Evolutionary conservation across 2,888 invertebrate species (phyloP).

Genomic region (Lymantria monacha): DNA sequence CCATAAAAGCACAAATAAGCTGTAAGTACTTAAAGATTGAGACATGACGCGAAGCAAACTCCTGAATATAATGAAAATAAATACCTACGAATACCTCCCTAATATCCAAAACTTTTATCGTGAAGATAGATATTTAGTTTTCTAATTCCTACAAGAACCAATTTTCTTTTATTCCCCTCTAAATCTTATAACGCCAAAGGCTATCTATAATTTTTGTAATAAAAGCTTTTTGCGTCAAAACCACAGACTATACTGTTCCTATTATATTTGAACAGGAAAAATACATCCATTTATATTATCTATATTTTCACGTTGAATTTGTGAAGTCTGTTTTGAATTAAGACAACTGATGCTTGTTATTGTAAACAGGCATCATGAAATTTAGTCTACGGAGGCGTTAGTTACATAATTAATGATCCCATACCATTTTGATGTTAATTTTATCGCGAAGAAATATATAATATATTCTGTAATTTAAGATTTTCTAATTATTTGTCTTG

Average conservation of each 20-base stretch:
- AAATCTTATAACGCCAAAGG: background rate
- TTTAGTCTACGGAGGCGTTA: background rate
- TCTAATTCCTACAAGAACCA: background rate
- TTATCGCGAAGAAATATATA: background rate
- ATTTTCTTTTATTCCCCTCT: background rate
- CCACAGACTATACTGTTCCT: background rate
- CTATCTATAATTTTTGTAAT: background rate
- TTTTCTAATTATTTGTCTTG: no score
- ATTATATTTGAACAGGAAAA: constrained; percentile 2
- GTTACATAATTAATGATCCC: constrained; percentile 10
- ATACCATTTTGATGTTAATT: constrained; percentile 2
- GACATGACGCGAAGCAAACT: no score
- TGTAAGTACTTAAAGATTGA: no score
- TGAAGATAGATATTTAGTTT: background rate
- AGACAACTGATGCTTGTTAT: constrained; percentile 11
- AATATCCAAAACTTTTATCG: background rate
- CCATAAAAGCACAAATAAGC: no score
- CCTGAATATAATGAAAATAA: no score
- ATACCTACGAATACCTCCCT: no score
- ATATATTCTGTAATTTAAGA: no score
- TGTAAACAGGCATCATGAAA: constrained; percentile 12
- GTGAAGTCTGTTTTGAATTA: constrained; percentile 7
- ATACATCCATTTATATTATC: constrained; percentile 1
- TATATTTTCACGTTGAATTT: constrained; percentile 9
- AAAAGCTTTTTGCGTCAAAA: background rate